A percentile compares a stretch with the other conserved stretches of the same genome.
These are phyloP conservation scores for Ophioninae sp. DNA, from an alignment of 2,888 invertebrate genomes.

Conservation along the genomic window DNA sequence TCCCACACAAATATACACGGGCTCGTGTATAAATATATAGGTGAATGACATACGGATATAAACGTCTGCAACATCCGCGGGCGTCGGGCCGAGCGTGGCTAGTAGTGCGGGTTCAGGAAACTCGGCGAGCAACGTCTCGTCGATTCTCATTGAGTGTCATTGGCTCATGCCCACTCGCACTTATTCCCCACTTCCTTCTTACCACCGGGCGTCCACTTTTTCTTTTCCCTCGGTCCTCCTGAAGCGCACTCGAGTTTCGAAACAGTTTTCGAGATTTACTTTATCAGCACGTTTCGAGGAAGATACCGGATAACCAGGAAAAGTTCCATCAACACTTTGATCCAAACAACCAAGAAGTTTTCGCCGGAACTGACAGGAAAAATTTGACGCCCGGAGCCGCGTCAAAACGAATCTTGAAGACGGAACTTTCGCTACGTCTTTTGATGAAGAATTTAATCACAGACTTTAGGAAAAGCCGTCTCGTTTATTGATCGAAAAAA, in stretches of 20 bases:
- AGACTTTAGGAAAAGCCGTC: neutral
- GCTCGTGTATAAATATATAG: constrained; percentile 1
- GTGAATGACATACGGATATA: constrained; percentile 28
- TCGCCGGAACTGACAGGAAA: neutral
- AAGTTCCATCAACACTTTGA: no score
- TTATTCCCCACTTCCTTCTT: neutral
- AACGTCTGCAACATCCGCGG: constrained; percentile 32
- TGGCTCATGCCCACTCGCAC: neutral
- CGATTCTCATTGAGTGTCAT: constrained; percentile 27
- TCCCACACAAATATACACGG: neutral
- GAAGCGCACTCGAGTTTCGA: neutral
- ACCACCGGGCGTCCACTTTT: neutral
- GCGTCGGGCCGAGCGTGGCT: constrained; percentile 22
- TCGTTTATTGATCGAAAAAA: neutral
- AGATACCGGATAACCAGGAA: neutral
- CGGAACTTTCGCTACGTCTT: no score
- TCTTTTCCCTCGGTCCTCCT: neutral
- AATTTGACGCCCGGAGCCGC: neutral
- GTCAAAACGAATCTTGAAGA: neutral
- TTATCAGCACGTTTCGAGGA: constrained; percentile 2
- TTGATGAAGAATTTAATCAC: neutral
- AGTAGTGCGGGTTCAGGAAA: constrained; percentile 46
- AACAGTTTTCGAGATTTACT: neutral
- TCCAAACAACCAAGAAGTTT: neutral
- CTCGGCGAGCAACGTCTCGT: constrained; percentile 24